These are phyloP conservation scores for Cephalopachus bancanus DNA, from an alignment of 2,797 vertebrate species.

Conservation along the genomic window DNA sequence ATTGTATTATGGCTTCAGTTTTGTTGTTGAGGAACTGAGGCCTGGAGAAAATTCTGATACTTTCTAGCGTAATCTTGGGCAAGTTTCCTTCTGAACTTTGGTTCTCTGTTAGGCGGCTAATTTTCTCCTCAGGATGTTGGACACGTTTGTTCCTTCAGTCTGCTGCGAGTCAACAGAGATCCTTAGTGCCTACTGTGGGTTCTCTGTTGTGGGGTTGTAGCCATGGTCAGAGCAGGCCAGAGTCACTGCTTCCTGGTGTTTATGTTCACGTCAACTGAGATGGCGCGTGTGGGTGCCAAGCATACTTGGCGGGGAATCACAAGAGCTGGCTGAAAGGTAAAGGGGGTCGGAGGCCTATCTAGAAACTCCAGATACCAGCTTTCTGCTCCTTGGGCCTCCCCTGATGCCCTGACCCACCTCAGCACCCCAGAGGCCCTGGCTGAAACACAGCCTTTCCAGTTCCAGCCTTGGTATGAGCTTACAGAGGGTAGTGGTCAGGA, in stretches of 20 bases:
- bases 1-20: neutral
- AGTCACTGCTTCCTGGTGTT: neutral
- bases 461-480: neutral
- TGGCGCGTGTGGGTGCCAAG: neutral
- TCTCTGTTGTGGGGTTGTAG: neutral
- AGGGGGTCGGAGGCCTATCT: neutral
- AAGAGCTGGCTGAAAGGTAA: neutral
- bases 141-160: neutral
- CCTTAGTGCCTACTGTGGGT: neutral
- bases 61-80: too few species aligned
- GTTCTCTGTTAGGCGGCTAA: neutral
- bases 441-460: neutral
- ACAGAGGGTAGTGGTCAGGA: neutral
- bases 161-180: accelerated
- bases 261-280: accelerated
- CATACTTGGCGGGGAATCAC: accelerated
- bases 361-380: neutral
- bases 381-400: neutral
- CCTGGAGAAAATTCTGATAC: accelerated
- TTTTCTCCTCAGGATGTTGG: neutral
- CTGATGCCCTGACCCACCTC: neutral
- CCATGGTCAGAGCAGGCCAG: neutral
- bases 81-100: neutral
- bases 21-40: neutral
- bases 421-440: neutral